Evolutionary conservation across 2,888 invertebrate genomes (phyloP).

Genomic region (Pherbina coryleti): DNA sequence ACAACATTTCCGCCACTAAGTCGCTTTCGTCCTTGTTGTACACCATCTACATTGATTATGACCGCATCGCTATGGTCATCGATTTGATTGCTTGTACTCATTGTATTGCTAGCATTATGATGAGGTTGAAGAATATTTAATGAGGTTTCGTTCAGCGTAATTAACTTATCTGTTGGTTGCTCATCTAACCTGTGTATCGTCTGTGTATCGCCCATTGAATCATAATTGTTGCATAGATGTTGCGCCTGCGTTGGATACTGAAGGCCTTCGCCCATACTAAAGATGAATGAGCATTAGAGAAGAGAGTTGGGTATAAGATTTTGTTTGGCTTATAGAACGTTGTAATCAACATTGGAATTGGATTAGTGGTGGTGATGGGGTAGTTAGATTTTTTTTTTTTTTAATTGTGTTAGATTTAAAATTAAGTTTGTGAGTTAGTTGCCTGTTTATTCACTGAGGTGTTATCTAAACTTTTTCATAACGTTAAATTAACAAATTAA

Average conservation of each 20-base stretch:
- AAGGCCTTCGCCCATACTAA: slow-evolving; percentile 91
- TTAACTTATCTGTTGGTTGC: slow-evolving; percentile 67
- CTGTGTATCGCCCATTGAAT: slow-evolving; percentile 87
- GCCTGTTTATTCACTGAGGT: too few species aligned
- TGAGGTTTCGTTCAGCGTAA: slow-evolving; percentile 58
- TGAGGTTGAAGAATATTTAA: slow-evolving; percentile 52
- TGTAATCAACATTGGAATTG: neutral
- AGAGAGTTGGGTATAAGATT: slow-evolving; percentile 21
- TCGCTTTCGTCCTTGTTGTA: slow-evolving; percentile 16
- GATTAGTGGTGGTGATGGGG: neutral
- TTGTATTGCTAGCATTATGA: slow-evolving; percentile 24
- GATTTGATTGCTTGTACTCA: slow-evolving; percentile 23
- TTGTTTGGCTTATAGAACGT: slow-evolving; percentile 19
- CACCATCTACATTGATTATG: slow-evolving; percentile 46
- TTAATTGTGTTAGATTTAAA: neutral
- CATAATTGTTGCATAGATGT: slow-evolving; percentile 80
- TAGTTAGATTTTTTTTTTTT: neutral
- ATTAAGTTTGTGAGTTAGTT: neutral
- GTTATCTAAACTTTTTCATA: too few species aligned
- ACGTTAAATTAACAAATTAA: neutral
- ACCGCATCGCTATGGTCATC: slow-evolving; percentile 43
- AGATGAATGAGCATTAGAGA: slow-evolving; percentile 27
- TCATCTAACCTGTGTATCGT: slow-evolving; percentile 77
- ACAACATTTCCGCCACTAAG: slow-evolving; percentile 52
- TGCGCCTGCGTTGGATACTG: slow-evolving; percentile 84